Conservation (phyloP, 2,113 vertebrate genomes). For the Sebastes schlegelii region DNA sequence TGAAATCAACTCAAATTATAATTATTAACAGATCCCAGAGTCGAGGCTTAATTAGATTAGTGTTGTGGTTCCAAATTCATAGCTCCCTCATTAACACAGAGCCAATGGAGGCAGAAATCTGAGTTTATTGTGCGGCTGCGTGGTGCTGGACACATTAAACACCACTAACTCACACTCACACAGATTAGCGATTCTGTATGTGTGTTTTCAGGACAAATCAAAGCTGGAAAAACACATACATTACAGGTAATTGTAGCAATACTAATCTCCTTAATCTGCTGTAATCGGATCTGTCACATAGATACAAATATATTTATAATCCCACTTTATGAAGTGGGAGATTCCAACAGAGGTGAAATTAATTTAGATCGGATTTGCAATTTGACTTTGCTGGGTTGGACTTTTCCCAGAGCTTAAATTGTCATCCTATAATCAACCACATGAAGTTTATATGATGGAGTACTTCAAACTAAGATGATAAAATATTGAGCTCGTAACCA, state of each 20-base stretch:
- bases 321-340: not conserved
- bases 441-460: not conserved
- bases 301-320: not conserved
- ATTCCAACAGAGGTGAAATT: not conserved
- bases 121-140: not conserved
- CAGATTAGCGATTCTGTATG: slow-evolving; percentile 1
- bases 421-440: not conserved
- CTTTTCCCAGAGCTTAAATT: not conserved
- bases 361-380: not conserved
- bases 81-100: not conserved
- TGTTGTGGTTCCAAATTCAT: not conserved
- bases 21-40: not conserved
- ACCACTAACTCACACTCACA: not conserved
- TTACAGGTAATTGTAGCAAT: not conserved
- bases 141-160: not conserved
- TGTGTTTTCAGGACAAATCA: not conserved
- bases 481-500: not conserved
- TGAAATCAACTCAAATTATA: not conserved
- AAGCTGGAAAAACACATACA: not conserved
- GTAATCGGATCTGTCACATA: not conserved
- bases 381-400: no score
- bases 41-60: not conserved
- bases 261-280: slow-evolving; percentile 6
- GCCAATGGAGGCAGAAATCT: not conserved
- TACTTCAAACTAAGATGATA: not conserved